Evolutionary conservation across 2,797 vertebrate genomes (phyloP).

Genomic region (Melanotaenia parkinsoni): DNA sequence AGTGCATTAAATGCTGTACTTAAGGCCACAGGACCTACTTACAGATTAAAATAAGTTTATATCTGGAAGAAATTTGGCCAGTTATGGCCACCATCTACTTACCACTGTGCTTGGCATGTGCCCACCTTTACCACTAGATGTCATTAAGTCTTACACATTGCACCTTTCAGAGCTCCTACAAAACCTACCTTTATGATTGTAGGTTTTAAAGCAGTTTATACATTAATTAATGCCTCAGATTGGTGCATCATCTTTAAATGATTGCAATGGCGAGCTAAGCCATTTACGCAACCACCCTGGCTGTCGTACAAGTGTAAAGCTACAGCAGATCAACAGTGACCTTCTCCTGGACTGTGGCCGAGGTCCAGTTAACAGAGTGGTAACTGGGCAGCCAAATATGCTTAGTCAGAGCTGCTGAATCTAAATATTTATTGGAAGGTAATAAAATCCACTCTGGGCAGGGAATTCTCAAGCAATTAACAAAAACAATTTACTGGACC

Average conservation of each 20-base stretch:
- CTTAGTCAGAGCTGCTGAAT: constrained; percentile 54
- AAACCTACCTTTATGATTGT: background rate
- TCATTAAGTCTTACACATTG: background rate
- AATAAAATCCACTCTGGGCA: constrained; percentile 43
- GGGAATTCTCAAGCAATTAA: constrained; percentile 34
- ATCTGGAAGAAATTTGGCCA: too few relatives aligned
- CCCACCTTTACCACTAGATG: background rate
- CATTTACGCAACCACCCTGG: constrained; percentile 26
- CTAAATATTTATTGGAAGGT: constrained; percentile 73
- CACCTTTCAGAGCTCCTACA: too few relatives aligned
- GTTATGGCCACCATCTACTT: too few relatives aligned
- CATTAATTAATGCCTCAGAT: background rate
- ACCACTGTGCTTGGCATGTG: too few relatives aligned
- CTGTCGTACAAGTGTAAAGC: constrained; percentile 16
- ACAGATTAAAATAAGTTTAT: too few relatives aligned
- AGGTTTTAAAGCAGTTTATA: background rate
- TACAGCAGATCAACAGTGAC: constrained; percentile 31
- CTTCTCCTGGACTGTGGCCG: constrained; percentile 44
- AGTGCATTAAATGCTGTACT: too few relatives aligned
- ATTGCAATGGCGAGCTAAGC: background rate
- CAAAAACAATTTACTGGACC: constrained; percentile 55
- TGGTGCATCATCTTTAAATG: background rate
- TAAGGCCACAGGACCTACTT: too few relatives aligned
- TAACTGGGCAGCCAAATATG: constrained; percentile 59
- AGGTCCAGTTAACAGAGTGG: constrained; percentile 61